Conservation (phyloP, 2,888 invertebrate genomes). For the Cynaeus angustus region DNA sequence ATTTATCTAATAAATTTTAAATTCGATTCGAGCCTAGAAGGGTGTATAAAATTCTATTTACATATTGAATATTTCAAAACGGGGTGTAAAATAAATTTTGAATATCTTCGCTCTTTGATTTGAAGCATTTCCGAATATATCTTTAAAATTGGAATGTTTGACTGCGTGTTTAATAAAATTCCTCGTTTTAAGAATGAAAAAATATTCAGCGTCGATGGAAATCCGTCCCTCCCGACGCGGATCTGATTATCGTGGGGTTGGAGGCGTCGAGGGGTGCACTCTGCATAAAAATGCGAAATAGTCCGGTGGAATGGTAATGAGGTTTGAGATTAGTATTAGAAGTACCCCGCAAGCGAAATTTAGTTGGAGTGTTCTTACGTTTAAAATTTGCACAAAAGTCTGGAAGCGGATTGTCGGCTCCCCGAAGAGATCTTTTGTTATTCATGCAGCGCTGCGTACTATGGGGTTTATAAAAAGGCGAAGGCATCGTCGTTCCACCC, state of each 20-base stretch:
- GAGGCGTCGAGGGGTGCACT: slow-evolving; percentile 12
- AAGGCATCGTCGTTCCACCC: slow-evolving; percentile 56
- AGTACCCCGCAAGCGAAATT: slow-evolving; percentile 56
- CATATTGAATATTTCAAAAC: too few species aligned
- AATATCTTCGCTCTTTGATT: too few species aligned
- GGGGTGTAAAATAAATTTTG: too few species aligned
- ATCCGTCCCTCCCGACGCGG: slow-evolving; percentile 1
- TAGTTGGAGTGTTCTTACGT: slow-evolving; percentile 57
- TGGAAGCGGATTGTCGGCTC: slow-evolving; percentile 63
- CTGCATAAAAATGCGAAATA: slow-evolving; percentile 40
- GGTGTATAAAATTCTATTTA: too few species aligned
- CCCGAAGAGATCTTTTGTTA: slow-evolving; percentile 66
- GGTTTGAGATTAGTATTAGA: slow-evolving; percentile 59
- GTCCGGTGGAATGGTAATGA: slow-evolving; percentile 58
- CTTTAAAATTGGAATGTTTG: too few species aligned
- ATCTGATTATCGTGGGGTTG: slow-evolving; percentile 7
- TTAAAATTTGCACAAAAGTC: slow-evolving; percentile 65
- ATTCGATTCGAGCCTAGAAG: too few species aligned
- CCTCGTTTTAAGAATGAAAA: background rate
- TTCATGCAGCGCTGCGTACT: slow-evolving; percentile 67
- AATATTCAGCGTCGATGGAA: slow-evolving; percentile 1
- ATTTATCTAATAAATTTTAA: too few species aligned
- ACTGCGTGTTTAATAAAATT: background rate
- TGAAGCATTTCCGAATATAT: too few species aligned
- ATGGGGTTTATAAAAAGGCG: slow-evolving; percentile 65